phyloP scores from a whole-genome alignment of 2,113 vertebrate genomes.

The Recurvirostra avosetta region DNA sequence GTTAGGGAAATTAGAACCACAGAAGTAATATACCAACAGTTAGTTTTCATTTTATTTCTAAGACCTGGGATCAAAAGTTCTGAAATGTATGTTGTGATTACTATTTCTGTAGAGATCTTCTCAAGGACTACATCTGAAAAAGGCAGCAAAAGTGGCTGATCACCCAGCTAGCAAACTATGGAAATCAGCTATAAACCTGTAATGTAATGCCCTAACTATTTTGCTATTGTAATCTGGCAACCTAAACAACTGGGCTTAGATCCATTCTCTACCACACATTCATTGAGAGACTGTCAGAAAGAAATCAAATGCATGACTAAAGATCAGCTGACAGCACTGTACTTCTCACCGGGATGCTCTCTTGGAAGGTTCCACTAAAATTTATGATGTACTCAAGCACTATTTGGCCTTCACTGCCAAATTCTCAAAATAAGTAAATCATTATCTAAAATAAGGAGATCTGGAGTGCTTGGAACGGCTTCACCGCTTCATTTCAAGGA shows the following conservation, averaged over 20 bases:
- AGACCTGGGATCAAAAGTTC: not conserved
- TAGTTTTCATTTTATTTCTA: not conserved
- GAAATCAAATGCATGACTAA: not conserved
- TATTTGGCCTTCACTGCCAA: not conserved
- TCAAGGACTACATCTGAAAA: not conserved
- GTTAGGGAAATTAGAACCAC: not conserved
- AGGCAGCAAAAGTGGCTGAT: not conserved
- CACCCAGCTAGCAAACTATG: not conserved
- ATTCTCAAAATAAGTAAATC: not conserved
- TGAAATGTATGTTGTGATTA: fast-evolving
- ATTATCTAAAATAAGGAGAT: not conserved
- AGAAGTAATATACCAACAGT: not conserved
- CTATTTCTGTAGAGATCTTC: not conserved
- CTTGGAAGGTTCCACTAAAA: not conserved
- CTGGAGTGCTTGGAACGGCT: not conserved
- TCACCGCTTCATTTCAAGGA: not conserved
- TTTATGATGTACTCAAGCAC: not conserved
- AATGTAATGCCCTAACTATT: not conserved
- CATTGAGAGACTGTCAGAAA: not conserved
- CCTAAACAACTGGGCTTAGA: not conserved
- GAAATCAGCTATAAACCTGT: not conserved
- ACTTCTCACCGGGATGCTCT: not conserved
- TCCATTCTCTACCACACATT: not conserved
- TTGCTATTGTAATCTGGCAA: not conserved
- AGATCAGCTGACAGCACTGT: not conserved